phyloP scores from a whole-genome alignment of 2,113 vertebrate genomes.

The Suncus etruscus region DNA sequence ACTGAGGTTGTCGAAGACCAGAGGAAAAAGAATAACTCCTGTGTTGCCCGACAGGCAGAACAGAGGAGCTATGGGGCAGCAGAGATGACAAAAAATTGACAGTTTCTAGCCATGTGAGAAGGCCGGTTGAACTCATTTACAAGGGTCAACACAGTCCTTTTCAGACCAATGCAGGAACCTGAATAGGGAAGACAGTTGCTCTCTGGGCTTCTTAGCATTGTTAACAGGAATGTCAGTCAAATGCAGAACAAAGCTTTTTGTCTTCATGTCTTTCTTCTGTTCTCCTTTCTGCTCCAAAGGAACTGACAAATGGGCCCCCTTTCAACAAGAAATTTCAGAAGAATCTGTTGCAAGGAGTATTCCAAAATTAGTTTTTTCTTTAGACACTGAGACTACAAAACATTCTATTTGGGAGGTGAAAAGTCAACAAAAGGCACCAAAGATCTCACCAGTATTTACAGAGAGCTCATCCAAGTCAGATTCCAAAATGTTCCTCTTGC shows the following conservation, averaged over 20 bases:
- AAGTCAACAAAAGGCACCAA: accelerated
- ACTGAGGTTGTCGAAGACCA: constrained; percentile 39
- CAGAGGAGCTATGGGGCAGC: constrained; percentile 41
- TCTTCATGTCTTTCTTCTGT: constrained; percentile 34
- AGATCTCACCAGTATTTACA: background rate
- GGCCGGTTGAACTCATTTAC: constrained; percentile 77
- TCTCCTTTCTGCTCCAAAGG: background rate
- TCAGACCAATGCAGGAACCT: constrained; percentile 34
- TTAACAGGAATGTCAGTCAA: constrained; percentile 61
- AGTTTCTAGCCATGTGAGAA: constrained; percentile 72
- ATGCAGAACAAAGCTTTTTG: background rate
- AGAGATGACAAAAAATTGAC: constrained; percentile 73
- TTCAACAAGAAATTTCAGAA: constrained; percentile 55
- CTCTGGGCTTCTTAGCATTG: constrained; percentile 65
- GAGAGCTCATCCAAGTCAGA: background rate
- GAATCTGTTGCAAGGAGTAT: background rate
- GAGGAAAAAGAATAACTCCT: background rate
- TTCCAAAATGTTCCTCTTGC: too few relatives aligned
- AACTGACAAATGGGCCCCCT: constrained; percentile 4
- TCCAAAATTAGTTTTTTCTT: constrained; percentile 32
- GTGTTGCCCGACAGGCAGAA: background rate
- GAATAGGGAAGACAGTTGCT: background rate
- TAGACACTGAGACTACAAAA: background rate
- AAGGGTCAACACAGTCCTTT: constrained; percentile 75
- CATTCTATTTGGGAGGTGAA: background rate